Base-by-base conservation (phyloP, 2,888 invertebrate genomes). In the Melieria omissa region DNA sequence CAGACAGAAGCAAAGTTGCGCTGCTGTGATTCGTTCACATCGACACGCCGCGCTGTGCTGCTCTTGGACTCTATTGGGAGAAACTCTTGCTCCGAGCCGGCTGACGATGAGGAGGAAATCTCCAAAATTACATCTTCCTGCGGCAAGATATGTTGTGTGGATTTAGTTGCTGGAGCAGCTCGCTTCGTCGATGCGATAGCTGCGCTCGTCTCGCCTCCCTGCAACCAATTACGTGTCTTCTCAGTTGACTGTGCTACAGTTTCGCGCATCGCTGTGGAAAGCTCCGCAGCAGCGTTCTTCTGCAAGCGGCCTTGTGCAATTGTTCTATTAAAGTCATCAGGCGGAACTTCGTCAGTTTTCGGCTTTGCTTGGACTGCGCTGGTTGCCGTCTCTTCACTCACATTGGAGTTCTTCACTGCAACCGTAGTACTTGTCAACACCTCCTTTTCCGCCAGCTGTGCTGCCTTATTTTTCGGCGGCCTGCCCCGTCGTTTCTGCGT, bases 401-500 rank as follows among this genome's bases (percentile, higher is more conserved):
- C 49, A 7, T 57, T n/a, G 14, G 49, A 8, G 58, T 9, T 29
- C 9, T 4, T 62, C 5, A 54, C 46, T 41, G 54, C 44, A 29
- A n/a, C 4, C 12, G 46, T 2, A 4, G 44, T 52, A n/a, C 42
- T 4, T 29, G 29, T 2, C 29, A 29, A 29, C 29, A 29, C 29
- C 29, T 29, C 29, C 29, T 29, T 29, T 29, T 29, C 29, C 29
- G 29, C 29, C 29, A 29, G 29, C 29, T 3, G 29, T 14, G 58
- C 44, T 10, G 57, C 5, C 72, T 76, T 78, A 46, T 64, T 62
- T 63, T 79, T 79, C 3, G 74, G 74, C 1, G 82, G 83, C 1
- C 84, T 79, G 4, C 84, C 84, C 7, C 84, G 80, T 58, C 78
- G 79, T 6, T 80, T 77, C 61, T 62, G 69, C 46, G 12, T 16